These are phyloP conservation scores for Serranochromis macrocephalus DNA, from an alignment of 2,113 vertebrate species.

Conservation along the genomic window DNA sequence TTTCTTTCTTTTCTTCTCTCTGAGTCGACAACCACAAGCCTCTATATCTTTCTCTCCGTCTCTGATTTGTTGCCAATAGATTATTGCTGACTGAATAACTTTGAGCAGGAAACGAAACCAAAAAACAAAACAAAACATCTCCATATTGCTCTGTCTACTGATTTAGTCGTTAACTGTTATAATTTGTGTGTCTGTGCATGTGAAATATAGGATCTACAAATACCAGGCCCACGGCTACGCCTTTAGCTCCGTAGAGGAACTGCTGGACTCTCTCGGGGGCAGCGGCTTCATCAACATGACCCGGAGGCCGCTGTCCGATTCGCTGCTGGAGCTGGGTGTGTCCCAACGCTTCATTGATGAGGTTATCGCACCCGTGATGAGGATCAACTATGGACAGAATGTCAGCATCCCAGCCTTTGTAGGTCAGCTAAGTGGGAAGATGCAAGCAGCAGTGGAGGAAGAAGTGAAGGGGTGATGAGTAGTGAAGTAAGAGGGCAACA, in stretches of 20 bases:
- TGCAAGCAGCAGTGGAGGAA: background rate
- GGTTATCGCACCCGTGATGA: constrained; percentile 85
- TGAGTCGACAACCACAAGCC: background rate
- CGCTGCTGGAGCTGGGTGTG: constrained; percentile 88
- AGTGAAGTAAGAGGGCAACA: background rate
- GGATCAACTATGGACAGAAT: constrained; percentile 91
- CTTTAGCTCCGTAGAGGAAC: constrained; percentile 89
- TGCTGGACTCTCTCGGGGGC: constrained; percentile 85
- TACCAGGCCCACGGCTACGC: constrained; percentile 94
- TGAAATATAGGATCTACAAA: constrained; percentile 86
- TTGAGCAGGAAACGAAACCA: background rate
- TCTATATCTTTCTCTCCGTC: background rate
- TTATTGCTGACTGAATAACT: background rate
- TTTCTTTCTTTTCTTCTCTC: background rate
- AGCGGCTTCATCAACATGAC: constrained; percentile 94
- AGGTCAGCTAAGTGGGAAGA: constrained; percentile 66
- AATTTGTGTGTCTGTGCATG: background rate
- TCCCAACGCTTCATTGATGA: constrained; percentile 95
- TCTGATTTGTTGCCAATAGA: background rate
- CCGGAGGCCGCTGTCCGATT: constrained; percentile 82
- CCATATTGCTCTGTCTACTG: background rate
- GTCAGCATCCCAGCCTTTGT: constrained; percentile 92
- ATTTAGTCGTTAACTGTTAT: background rate
- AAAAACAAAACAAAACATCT: background rate
- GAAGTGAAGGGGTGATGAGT: background rate